A percentile compares a stretch with the other conserved stretches of the same genome.
phyloP scores from a whole-genome alignment of 53 echinoderm and acorn worm species.

The Actinopyga echinites region DNA sequence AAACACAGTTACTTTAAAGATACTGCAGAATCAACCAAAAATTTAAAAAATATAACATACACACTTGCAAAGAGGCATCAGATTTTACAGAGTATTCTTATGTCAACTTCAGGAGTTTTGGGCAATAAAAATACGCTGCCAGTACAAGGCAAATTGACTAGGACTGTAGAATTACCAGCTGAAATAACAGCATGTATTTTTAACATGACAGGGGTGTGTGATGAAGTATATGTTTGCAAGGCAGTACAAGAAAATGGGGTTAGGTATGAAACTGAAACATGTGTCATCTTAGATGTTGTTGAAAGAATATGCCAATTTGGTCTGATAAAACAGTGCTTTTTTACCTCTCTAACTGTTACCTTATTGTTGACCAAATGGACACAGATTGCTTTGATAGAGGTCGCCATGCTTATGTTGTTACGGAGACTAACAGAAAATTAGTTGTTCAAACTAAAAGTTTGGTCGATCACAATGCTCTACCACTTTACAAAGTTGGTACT shows the following conservation, averaged over 20 bases:
- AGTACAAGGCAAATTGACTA: not conserved
- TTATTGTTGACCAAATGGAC: conserved; percentile 12
- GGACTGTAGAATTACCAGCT: not conserved
- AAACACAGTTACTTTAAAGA: conserved; percentile 7
- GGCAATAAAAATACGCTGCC: not conserved
- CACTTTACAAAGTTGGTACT: conserved; percentile 1
- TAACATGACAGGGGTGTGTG: not conserved
- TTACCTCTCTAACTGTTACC: not conserved
- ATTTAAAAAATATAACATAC: conserved; percentile 8
- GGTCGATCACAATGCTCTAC: conserved; percentile 9
- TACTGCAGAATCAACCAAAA: not conserved
- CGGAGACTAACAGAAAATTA: conserved; percentile 4
- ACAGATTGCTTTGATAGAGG: not conserved
- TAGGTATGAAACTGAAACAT: not conserved
- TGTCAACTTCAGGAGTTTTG: not conserved
- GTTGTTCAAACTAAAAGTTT: conserved; percentile 2
- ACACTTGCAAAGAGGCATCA: conserved; percentile 12
- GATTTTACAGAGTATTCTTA: not conserved
- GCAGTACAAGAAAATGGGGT: not conserved
- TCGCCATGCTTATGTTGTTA: conserved; percentile 16
- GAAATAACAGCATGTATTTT: not conserved
- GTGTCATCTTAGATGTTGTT: conserved; percentile 13
- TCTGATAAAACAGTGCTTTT: conserved; percentile 1
- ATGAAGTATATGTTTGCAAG: not conserved
- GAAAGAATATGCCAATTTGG: conserved; percentile 18